Evolutionary conservation across 2,797 vertebrate genomes (phyloP).

Genomic region (Premnoplex brunnescens): DNA sequence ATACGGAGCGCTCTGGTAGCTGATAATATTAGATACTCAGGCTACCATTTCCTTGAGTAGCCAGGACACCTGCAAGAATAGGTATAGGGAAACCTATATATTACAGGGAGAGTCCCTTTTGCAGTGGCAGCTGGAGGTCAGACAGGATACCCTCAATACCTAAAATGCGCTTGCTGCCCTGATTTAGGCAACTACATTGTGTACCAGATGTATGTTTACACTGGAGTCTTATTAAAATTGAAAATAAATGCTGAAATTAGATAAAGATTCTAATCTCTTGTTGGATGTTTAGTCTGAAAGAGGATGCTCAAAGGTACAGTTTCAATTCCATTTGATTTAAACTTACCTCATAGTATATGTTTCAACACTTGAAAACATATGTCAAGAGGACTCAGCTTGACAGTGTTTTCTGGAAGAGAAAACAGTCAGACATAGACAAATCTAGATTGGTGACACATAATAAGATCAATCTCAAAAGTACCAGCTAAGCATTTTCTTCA

Average conservation of each 20-base stretch:
- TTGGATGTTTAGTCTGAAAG: neutral
- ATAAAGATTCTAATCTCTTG: neutral
- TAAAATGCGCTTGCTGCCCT: neutral
- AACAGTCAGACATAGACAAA: neutral
- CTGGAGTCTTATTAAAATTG: neutral
- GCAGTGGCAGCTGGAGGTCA: neutral
- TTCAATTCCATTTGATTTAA: neutral
- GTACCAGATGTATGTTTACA: neutral
- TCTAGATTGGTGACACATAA: neutral
- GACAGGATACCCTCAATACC: neutral
- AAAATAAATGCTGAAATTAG: neutral
- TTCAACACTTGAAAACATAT: neutral
- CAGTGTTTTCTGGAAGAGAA: neutral
- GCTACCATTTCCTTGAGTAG: neutral
- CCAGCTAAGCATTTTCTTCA: neutral
- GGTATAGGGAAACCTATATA: neutral
- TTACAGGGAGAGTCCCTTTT: neutral
- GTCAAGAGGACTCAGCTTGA: neutral
- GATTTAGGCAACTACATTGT: neutral
- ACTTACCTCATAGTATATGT: neutral
- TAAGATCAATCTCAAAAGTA: constrained; percentile 8
- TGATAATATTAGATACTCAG: neutral
- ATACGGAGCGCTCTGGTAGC: neutral
- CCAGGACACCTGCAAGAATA: neutral
- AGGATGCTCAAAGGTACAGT: neutral